These are phyloP conservation scores for Capreolus pygargus DNA, from an alignment of 2,113 vertebrate species.

Conservation along the genomic window DNA sequence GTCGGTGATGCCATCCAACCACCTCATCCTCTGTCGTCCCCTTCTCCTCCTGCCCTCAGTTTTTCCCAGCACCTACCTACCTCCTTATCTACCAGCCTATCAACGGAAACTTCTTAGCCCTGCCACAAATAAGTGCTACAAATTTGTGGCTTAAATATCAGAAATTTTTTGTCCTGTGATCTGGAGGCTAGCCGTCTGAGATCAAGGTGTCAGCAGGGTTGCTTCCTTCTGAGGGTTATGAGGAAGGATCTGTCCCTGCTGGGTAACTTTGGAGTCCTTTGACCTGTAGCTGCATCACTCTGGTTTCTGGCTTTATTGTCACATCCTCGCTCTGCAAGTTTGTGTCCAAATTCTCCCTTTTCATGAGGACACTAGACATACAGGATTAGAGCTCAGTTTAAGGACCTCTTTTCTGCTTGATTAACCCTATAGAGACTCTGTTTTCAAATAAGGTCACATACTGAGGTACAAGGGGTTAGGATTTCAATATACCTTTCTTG, in stretches of 20 bases:
- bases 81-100: background rate
- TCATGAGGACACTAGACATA: background rate
- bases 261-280: background rate
- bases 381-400: background rate
- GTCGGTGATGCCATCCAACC: too few relatives aligned
- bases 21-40: too few relatives aligned
- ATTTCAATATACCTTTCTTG: background rate
- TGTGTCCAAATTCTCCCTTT: background rate
- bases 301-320: background rate
- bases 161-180: background rate
- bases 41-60: too few relatives aligned
- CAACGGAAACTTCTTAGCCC: background rate
- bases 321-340: background rate
- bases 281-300: background rate
- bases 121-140: background rate
- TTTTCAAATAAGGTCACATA: conserved; percentile 2
- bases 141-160: background rate
- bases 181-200: background rate
- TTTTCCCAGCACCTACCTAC: background rate
- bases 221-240: background rate
- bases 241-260: background rate
- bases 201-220: background rate
- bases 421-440: background rate
- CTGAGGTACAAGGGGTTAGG: background rate
- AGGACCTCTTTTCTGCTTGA: background rate